Percentiles rank a stretch among this genome's conserved stretches.
Conservation (phyloP, 2,113 vertebrate genomes). For the Acanthisitta chloris region DNA sequence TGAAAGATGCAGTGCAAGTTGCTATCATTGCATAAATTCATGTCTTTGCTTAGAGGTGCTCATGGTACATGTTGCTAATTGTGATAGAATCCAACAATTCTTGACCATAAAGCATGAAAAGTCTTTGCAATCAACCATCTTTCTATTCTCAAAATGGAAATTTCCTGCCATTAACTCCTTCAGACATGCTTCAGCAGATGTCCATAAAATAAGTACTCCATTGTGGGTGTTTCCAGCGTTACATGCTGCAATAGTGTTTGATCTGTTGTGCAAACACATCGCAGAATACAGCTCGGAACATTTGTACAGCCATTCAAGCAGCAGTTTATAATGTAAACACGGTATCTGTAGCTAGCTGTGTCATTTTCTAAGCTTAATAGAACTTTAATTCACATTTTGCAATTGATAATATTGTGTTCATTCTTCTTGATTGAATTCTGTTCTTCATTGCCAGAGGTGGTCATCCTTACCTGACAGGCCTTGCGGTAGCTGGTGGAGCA, state of each 20-base stretch:
- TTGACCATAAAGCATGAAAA: not conserved
- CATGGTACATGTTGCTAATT: not conserved
- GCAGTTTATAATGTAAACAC: not conserved
- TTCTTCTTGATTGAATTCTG: not conserved
- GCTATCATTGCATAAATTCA: not conserved
- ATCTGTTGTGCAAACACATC: not conserved
- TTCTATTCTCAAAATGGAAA: not conserved
- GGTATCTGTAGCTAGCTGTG: not conserved
- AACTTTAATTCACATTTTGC: not conserved
- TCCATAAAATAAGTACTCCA: not conserved
- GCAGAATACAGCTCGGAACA: not conserved
- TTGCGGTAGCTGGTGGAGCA: conserved; percentile 93
- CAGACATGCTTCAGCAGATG: not conserved
- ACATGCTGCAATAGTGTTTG: not conserved
- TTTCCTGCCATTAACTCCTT: not conserved
- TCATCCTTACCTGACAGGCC: conserved; percentile 94
- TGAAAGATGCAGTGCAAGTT: not conserved
- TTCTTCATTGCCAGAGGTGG: conserved; percentile 80
- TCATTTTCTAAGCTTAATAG: not conserved
- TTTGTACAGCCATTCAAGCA: not conserved
- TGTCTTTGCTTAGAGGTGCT: not conserved
- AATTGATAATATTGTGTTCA: not conserved
- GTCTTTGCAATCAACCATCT: not conserved
- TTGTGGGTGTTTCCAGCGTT: not conserved
- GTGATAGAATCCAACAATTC: not conserved